Base-by-base conservation (phyloP, 2,797 vertebrate species). In the Myotis daubentonii region DNA sequence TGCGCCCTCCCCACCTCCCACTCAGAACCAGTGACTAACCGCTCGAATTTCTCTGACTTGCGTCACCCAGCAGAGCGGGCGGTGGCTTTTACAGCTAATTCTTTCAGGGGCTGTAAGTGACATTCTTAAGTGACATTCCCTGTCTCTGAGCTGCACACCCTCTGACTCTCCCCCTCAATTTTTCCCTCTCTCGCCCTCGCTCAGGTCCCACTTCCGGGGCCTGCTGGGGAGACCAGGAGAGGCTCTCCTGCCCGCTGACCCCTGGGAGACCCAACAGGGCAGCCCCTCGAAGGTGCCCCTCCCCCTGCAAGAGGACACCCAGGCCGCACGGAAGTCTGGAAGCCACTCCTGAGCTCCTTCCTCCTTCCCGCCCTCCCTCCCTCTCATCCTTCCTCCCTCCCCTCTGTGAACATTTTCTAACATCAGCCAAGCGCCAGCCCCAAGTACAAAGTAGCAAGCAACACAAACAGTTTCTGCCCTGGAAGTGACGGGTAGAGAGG, bases 21-120 rank as follows among this genome's bases (percentile, higher is more conserved):
- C 97, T 19, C 95, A 82, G 93, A 96, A 95, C 57, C 1, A 28
- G 97, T 98, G 98, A 98, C 95, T 98, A 97, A 93, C 83, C 96
- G 95, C 97, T 70, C 16, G 94, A 13, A 25, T 96, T 92, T 65
- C 95, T 60, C 65, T 44, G 1, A 87, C 86, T 19, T 96, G 97
- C 97, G 97, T 93, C 98, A 95, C 95, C 97, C 79, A 33, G 2
- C 90, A 22, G 90, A 89, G 96, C 79, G 95, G 47, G 97, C 93
- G 97, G 71, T 60, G 91, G 89, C 93, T 97, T 96, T 97, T 89
- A 93, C 97, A 96, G 97, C 97, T 95, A 92, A 95, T 96, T 95
- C 96, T 97, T 95, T 93, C 93, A 96, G 96, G 71, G 96, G 93
- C 55, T 72, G 93, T 93, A 88, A 96, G 94, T 95, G 97, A 96